Percentiles rank a stretch among this genome's conserved stretches.
Evolutionary conservation across 1,140 invertebrate species (phyloP).

Genomic region (Drosophila sp.): DNA sequence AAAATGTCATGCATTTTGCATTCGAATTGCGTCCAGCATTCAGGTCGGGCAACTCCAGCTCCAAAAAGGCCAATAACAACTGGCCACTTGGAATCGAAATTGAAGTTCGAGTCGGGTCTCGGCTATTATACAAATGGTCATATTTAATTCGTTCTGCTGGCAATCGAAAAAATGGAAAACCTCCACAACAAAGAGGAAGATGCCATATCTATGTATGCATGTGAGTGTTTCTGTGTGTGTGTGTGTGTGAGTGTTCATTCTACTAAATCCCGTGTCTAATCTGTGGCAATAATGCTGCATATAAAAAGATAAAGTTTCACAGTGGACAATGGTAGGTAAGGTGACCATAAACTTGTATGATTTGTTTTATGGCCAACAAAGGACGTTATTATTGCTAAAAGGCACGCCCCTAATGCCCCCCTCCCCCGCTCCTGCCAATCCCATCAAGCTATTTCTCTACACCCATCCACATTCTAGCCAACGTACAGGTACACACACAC

Average conservation of each 20-base stretch:
- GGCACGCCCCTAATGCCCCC: constrained; percentile 55
- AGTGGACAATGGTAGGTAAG: constrained; percentile 69
- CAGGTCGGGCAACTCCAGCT: not conserved
- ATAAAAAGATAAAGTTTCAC: constrained; percentile 79
- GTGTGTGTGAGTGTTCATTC: constrained; percentile 33
- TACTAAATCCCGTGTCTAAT: constrained; percentile 80
- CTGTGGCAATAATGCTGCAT: constrained; percentile 80
- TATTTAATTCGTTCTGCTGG: constrained; percentile 81
- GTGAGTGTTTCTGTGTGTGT: constrained; percentile 4
- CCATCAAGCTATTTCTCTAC: not conserved
- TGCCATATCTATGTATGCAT: constrained; percentile 30
- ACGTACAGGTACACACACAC: not conserved
- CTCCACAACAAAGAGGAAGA: constrained; percentile 24
- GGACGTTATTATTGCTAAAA: constrained; percentile 81
- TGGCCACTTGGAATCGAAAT: constrained; percentile 11
- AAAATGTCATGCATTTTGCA: constrained; percentile 78
- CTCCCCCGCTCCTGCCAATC: constrained; percentile 7
- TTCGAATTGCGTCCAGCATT: constrained; percentile 46
- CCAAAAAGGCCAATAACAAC: not conserved
- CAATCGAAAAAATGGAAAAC: constrained; percentile 64
- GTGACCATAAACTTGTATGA: constrained; percentile 81
- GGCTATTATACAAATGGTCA: constrained; percentile 79
- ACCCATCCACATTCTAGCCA: not conserved
- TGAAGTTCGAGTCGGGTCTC: constrained; percentile 32
- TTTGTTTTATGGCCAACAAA: constrained; percentile 80